A percentile compares a stretch with the other conserved stretches of the same genome.
Conservation (phyloP, 1,140 invertebrate genomes). For the Mamestra configurata region DNA sequence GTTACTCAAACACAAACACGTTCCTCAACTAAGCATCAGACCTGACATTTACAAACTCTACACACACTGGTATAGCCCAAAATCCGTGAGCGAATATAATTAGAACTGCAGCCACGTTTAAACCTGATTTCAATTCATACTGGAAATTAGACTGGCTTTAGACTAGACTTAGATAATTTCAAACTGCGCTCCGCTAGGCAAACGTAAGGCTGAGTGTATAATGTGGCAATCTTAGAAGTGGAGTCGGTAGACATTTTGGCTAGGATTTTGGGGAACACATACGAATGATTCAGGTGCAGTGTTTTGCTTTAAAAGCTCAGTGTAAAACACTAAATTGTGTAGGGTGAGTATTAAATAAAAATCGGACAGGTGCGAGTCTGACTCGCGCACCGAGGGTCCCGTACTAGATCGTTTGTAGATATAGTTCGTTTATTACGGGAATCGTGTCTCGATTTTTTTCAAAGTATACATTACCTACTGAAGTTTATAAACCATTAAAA, state of each 20-base stretch:
- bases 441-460: no score
- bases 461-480: no score
- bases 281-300: background rate
- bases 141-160: slow-evolving; percentile 15
- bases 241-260: background rate
- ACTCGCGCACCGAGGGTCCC: no score
- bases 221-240: slow-evolving; percentile 20
- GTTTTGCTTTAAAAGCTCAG: no score
- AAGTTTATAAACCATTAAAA: no score
- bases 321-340: no score
- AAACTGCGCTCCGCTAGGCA: slow-evolving; percentile 2
- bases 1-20: background rate
- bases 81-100: background rate
- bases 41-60: background rate
- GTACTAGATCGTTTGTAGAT: no score
- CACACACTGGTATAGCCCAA: background rate
- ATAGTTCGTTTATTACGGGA: no score
- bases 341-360: no score
- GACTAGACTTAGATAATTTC: slow-evolving; percentile 3
- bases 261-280: background rate
- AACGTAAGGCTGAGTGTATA: background rate
- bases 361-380: no score
- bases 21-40: background rate
- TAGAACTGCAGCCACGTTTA: slow-evolving; percentile 19
- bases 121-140: slow-evolving; percentile 23